Evolutionary conservation across 2,888 invertebrate genomes (phyloP), one percentile per base, ranked within the genome.

Genomic region (Euplexia lucipara): DNA sequence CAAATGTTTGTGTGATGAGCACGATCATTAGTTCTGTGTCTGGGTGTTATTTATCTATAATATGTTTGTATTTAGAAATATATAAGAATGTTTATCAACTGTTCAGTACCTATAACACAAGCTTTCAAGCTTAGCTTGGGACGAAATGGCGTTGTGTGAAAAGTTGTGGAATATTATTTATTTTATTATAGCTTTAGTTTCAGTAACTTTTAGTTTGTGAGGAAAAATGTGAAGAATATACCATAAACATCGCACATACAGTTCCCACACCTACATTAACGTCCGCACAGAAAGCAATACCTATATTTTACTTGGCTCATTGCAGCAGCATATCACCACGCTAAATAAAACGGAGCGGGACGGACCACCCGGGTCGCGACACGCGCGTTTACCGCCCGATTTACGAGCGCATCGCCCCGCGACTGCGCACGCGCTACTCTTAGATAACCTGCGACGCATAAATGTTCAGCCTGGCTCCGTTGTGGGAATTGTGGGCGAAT

Each of bases 331-430:
- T 79, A 79, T 78, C 80, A 81, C 79, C 82, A 79, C 80, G 81
- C 75, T 82, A 78, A 80, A 82, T 81, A 81, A 83, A 82, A 78
- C 79, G 83, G 83, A 84, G 81, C 79, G 76, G 78, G 22, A 22
- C 62, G 83, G 90, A 88, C 91, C 91, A 91, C 91, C 91, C 90
- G 89, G 84, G 82, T 83, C 82, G 91, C 86, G 87, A 88, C 89
- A 87, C 83, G 89, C 83, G 86, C 86, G 80, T 84, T 84, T 84
- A 82, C 85, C 83, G 83, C 58, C 79, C 87, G 87, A 88, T 91
- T 91, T 90, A 91, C 88, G 88, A 85, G 79, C 86, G 75, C 83
- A 83, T 83, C 84, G 80, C 75, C 69, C 78, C 64, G 64, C 67
- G 86, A 83, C 85, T 80, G 78, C 75, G 82, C 78, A 62, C 63